Percentiles rank a stretch among this genome's conserved stretches.
Evolutionary conservation across 2,888 invertebrate genomes (phyloP).

Genomic region (Apamea anceps): DNA sequence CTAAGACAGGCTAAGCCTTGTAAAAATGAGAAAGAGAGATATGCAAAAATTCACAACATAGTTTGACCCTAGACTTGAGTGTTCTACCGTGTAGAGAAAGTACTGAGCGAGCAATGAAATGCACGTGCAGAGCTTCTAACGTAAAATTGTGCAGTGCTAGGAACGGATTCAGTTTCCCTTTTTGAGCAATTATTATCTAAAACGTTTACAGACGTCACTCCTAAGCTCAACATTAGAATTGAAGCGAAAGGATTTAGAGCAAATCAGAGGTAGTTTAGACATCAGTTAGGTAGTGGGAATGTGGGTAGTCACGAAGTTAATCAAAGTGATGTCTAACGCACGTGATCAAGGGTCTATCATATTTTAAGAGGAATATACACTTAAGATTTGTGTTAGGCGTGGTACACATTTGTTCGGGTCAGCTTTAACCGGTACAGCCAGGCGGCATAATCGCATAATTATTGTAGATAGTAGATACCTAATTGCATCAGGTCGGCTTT

Average conservation of each 20-base stretch:
- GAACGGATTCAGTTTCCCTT: constrained; percentile 80
- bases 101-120: constrained; percentile 56
- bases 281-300: constrained; percentile 1
- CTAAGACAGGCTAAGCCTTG: constrained; percentile 84
- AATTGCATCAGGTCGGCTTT: neutral
- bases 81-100: constrained; percentile 37
- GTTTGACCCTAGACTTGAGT: constrained; percentile 68
- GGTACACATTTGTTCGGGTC: neutral
- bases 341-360: constrained; percentile 31
- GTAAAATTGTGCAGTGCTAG: constrained; percentile 76
- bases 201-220: constrained; percentile 28
- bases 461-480: no score
- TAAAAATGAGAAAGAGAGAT: constrained; percentile 81
- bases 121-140: constrained; percentile 63
- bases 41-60: constrained; percentile 87
- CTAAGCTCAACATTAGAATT: constrained; percentile 17
- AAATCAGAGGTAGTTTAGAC: constrained; percentile 17
- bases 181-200: constrained; percentile 80
- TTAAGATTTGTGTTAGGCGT: constrained; percentile 20
- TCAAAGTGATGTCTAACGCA: constrained; percentile 10
- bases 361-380: constrained; percentile 40
- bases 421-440: no score
- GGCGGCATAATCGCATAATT: no score
- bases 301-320: neutral
- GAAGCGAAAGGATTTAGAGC: constrained; percentile 40